phyloP scores from a whole-genome alignment of 2,113 vertebrate genomes.

The Anthoscopus minutus region DNA sequence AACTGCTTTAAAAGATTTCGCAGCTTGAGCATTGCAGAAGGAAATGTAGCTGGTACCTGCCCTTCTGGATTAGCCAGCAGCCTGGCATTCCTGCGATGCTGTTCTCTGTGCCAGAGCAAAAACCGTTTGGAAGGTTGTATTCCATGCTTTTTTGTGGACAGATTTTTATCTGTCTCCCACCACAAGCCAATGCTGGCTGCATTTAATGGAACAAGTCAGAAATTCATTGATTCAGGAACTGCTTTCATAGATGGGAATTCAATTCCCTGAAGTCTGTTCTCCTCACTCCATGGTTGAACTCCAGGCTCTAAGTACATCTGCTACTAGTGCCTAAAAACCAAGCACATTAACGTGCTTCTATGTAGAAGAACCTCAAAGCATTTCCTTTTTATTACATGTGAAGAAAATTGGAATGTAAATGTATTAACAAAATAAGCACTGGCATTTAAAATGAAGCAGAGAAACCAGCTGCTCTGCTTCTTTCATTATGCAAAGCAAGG shows the following conservation, averaged over 20 bases:
- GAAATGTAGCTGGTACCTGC: neutral
- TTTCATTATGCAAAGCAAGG: neutral
- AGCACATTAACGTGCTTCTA: neutral
- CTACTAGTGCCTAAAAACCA: neutral
- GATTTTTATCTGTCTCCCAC: neutral
- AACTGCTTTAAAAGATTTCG: neutral
- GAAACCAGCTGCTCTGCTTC: conserved; percentile 2
- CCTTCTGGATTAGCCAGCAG: neutral
- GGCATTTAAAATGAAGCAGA: neutral
- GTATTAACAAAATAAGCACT: neutral
- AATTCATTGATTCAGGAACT: neutral
- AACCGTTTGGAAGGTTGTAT: neutral
- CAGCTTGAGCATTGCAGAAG: neutral
- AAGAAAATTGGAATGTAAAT: neutral
- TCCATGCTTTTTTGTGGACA: neutral
- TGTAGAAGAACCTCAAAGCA: neutral
- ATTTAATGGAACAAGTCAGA: neutral
- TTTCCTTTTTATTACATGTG: neutral
- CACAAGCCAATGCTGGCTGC: neutral
- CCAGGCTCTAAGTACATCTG: neutral
- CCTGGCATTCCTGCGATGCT: neutral
- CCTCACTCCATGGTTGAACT: neutral
- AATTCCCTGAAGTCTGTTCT: neutral
- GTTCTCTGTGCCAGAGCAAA: neutral
- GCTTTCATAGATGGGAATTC: neutral